A percentile compares a stretch with the other conserved stretches of the same genome.
Conservation (phyloP, 2,888 invertebrate genomes). For the Plebejus melissa region DNA sequence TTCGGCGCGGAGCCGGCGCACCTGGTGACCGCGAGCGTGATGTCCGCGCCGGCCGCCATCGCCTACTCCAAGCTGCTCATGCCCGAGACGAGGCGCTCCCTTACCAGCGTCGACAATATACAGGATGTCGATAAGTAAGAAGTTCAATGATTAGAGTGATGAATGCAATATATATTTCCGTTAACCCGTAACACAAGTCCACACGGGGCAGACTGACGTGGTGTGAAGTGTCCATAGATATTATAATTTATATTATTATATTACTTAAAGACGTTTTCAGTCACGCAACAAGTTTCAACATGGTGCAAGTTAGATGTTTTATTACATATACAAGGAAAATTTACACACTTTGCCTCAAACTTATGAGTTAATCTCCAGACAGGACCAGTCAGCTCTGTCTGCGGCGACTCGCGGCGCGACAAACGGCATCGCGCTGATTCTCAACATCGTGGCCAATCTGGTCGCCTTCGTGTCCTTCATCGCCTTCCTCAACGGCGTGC, state of each 20-base stretch:
- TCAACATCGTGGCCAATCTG: conserved; percentile 94
- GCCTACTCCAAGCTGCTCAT: conserved; percentile 93
- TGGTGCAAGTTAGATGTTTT: too few species aligned
- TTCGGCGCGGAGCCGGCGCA: conserved; percentile 94
- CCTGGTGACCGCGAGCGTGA: conserved; percentile 94
- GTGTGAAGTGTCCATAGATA: too few species aligned
- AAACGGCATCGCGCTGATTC: conserved; percentile 87
- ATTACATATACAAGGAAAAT: too few species aligned
- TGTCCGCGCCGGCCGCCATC: conserved; percentile 97
- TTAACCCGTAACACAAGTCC: too few species aligned
- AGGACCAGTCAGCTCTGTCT: conserved; percentile 91
- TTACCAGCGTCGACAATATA: conserved; percentile 87
- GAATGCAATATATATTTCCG: too few species aligned
- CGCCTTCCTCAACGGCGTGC: conserved; percentile 88
- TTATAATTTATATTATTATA: too few species aligned
- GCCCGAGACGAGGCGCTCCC: conserved; percentile 92
- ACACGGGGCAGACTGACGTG: too few species aligned
- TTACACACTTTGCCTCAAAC: neutral
- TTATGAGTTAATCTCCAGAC: conserved; percentile 64
- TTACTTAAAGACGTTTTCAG: too few species aligned
- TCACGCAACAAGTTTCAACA: too few species aligned
- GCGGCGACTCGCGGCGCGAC: conserved; percentile 95
- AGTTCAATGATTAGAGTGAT: too few species aligned
- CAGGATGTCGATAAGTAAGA: conserved; percentile 80
- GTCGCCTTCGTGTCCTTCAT: conserved; percentile 94